Base-by-base conservation (phyloP, 2,113 vertebrate genomes). In the Myrmecophaga tridactyla region DNA sequence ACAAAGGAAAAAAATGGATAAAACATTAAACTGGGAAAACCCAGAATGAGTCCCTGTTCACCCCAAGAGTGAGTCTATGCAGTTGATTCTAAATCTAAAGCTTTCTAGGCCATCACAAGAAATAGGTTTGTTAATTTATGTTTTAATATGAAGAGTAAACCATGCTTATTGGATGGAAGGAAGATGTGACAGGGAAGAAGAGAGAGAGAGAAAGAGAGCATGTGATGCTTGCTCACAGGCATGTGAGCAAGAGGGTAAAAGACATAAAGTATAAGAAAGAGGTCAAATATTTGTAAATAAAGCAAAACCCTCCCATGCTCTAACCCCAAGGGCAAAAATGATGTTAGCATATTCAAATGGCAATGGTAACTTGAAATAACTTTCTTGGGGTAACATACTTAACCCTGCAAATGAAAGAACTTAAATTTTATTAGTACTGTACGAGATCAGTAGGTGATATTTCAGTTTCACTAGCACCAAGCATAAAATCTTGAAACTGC, bases 141-240 rank as follows among this genome's bases (percentile, higher is more conserved):
- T 81, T 92, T 81, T 60, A 65, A 88, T 36, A 53, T 73, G 18
- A 58, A 39, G 75, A 73, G 13, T 36, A 75, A 67, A n/a, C 82
- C 13, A 63, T 76, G 63, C 62, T 77, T 84, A 58, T 21, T 65
- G 51, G 14, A 53, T 85, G 12, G 77, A 65, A 77, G 13, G 31
- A n/a, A 13, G 29, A 43, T 12, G 13, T 14, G 23, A 12, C 2
- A 17, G 8, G 23, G 4, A 53, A 31, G n/a, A 31, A 34, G 69
- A 41, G 34, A 36, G 73, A 31, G 34, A 34, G 48, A 83, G 23
- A 76, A 62, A 58, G 51, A 89, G 31, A 39, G 63, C 12, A 27
- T 4, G 0, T 48, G 10, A 84, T n/a, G n/a, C n/a, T n/a, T n/a
- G n/a, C n/a, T n/a, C n/a, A n/a, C n/a, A 80, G 31, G 20, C 48